Base-by-base conservation (phyloP, 2,888 invertebrate species). In the Chesias legatella region DNA sequence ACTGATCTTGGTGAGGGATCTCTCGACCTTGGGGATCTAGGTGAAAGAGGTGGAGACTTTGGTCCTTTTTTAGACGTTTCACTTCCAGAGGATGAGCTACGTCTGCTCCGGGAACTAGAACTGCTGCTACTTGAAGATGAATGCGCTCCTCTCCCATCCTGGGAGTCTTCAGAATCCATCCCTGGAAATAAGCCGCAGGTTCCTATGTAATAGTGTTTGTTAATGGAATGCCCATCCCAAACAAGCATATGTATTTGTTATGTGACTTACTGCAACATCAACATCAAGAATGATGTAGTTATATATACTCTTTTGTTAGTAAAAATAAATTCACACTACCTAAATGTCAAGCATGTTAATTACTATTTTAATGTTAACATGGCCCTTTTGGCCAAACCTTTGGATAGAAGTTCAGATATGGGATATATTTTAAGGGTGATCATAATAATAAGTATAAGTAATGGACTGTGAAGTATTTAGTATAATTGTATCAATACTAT, bases 111-210 rank as follows among this genome's bases (percentile, higher is more conserved):
- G 30, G 85, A 86, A 57, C 79, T 79, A 44, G 86, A 78, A 56
- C 88, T 88, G 75, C 86, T 86, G 68, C 85, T 84, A 71, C 85
- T 85, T 47, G 88, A 82, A 55, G 88, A 79, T 53, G 86, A 77
- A 43, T 71, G 77, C 57, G 69, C 74, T 70, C 79, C 72, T 58
- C 77, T 72, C 59, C 78, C 88, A 79, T 90, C 90, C 59, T 84
- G 80, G 51, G 91, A 91, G 71, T 91, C 91, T 73, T 91, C 91
- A 10, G 91, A 91, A 72, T 91, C 91, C 90, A 91, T 91, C 60
- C 72, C 88, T 88, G 83, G 47, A 77, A 80, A 64, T 52, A 75
- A 75, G 71, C 53, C 48, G 45, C 52, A 58, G 42, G 42, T 31
- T 41, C 43, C 54, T 55, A 58, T 70, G 58, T 63, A 63, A 44